A percentile compares a stretch with the other conserved stretches of the same genome.
phyloP scores from a whole-genome alignment of 2,113 vertebrate species.

The Osmerus eperlanus region DNA sequence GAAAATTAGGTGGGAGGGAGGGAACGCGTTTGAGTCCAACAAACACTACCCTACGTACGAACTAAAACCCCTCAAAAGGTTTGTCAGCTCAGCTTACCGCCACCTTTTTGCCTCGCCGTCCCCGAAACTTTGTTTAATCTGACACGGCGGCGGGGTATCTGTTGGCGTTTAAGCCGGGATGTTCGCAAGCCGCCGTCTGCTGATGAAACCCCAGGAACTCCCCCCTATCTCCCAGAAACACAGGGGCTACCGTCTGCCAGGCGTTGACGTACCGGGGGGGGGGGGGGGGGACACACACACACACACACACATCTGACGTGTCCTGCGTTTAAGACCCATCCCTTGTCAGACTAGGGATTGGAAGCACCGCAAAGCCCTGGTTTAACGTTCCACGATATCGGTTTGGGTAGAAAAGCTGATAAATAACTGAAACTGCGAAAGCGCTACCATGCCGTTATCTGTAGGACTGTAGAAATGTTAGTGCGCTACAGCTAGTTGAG shows the following conservation, averaged over 20 bases:
- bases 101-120: neutral
- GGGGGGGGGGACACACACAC: too few relatives aligned
- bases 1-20: neutral
- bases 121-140: constrained; percentile 1
- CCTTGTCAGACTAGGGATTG: neutral
- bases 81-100: neutral
- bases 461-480: too few relatives aligned
- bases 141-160: neutral
- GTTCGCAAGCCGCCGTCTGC: neutral
- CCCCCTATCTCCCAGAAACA: constrained; percentile 1
- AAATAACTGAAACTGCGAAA: neutral
- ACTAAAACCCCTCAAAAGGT: neutral
- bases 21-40: neutral
- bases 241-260: neutral
- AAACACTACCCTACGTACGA: neutral
- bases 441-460: too few relatives aligned
- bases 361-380: constrained; percentile 1
- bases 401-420: neutral
- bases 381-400: neutral
- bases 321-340: neutral
- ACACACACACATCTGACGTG: neutral
- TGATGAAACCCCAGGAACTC: neutral
- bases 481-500: too few relatives aligned
- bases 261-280: too few relatives aligned
- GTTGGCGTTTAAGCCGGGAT: neutral